A percentile compares a stretch with the other conserved stretches of the same genome.
These are phyloP conservation scores for Capricornis sumatraensis DNA, from an alignment of 2,113 vertebrate species.

Conservation along the genomic window DNA sequence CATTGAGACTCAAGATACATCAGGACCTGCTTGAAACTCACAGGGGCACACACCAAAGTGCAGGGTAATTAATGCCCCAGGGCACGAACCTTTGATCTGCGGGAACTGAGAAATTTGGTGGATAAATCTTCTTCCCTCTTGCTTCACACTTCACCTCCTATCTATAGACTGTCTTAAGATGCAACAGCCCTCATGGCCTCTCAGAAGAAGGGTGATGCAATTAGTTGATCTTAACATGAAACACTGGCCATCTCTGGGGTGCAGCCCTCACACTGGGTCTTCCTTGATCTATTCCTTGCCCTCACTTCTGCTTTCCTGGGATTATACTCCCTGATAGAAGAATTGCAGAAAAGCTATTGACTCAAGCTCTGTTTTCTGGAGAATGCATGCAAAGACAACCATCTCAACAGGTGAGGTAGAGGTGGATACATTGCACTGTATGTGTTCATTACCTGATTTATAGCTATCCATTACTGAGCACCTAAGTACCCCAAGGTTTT, in stretches of 20 bases:
- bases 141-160: not conserved
- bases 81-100: not conserved
- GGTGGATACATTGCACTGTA: rapidly evolving
- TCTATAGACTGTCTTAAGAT: not conserved
- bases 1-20: not conserved
- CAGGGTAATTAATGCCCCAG: not conserved
- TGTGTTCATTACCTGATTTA: not conserved
- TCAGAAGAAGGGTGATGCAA: not conserved
- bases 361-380: not conserved
- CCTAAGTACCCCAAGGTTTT: not conserved
- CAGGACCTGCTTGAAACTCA: not conserved
- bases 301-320: not conserved
- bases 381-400: not conserved
- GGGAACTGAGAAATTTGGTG: not conserved
- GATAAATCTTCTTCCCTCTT: not conserved
- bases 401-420: not conserved
- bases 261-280: not conserved
- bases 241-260: not conserved
- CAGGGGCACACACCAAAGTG: rapidly evolving
- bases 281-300: not conserved
- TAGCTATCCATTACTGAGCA: not conserved
- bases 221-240: not conserved
- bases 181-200: not conserved
- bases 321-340: not conserved
- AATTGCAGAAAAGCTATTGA: not conserved